Conservation (phyloP, 2,888 invertebrate species). For the Drosophila pseudotakahashii region DNA sequence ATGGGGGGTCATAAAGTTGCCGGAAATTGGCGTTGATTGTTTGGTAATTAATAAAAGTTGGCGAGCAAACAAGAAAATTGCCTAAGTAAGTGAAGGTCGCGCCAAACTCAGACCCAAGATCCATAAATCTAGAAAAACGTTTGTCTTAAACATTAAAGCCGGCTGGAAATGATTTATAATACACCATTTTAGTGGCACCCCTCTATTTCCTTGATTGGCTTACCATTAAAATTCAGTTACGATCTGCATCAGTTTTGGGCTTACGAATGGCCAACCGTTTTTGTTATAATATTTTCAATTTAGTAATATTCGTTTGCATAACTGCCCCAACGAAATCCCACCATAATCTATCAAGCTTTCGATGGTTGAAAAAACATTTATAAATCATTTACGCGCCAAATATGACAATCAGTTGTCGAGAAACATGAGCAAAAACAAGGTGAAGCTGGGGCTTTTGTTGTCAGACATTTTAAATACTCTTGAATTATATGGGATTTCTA, state of each 20-base stretch:
- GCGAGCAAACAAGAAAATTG: conserved; percentile 27
- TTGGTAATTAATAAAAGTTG: conserved; percentile 74
- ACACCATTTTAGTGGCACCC: conserved; percentile 3
- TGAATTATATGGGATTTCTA: background rate
- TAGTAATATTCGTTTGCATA: conserved; percentile 6
- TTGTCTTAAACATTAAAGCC: conserved; percentile 10
- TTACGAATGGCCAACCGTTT: conserved; percentile 24
- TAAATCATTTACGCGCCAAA: conserved; percentile 50
- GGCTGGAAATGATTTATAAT: background rate
- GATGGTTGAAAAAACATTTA: conserved; percentile 41
- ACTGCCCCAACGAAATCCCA: conserved; percentile 20
- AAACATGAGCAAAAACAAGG: conserved; percentile 18
- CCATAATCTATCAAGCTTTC: conserved; percentile 37
- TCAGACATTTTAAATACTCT: conserved; percentile 2
- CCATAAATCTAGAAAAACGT: conserved; percentile 6
- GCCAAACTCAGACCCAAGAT: background rate
- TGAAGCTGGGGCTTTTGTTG: background rate
- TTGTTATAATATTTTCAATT: conserved; percentile 24
- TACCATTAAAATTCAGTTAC: conserved; percentile 17
- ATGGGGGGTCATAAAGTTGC: conserved; percentile 69
- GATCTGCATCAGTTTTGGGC: conserved; percentile 2
- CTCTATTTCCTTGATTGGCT: conserved; percentile 6
- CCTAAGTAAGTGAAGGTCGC: conserved; percentile 29
- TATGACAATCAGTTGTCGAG: conserved; percentile 32
- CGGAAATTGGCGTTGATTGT: conserved; percentile 75